Evolutionary conservation across 2,113 vertebrate species (phyloP), one percentile per base, ranked within the genome.

Genomic region (Asarcornis scutulata): DNA sequence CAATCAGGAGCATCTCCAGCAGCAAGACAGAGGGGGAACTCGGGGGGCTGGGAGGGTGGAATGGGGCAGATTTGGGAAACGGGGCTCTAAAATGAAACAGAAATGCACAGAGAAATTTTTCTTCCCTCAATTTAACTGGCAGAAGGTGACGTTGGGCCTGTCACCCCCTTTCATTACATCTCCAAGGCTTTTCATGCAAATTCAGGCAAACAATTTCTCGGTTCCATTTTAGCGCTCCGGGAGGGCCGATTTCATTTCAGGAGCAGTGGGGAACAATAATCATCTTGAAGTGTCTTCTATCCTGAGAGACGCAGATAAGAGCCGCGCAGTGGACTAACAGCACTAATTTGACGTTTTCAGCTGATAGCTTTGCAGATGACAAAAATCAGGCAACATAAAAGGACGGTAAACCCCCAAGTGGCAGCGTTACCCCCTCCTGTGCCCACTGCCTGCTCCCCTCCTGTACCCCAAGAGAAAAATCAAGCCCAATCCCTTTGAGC

Each of bases 261-360:
- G 95, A 98, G 94, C 96, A 72, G 52, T 89, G 74, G 93, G 91
- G 83, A 90, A 95, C 92, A 93, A 92, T 90, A 52, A 95, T 95
- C 84, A 96, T 97, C 95, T 87, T 94, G 93, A 97, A 97, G 96
- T 93, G 90, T 94, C 88, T 97, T 96, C 96, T 94, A 95, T 97
- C 94, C 97, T 97, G 97, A 94, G 97, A 97, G 95, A 87, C 27
- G 2, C 93, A 97, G 98, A 97, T 98, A 98, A 98, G 97, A 96
- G 93, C 95, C 36, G 64, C 5, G 4, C 94, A 94, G 92, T 83
- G 89, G 92, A 96, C 95, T 95, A 96, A 95, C 80, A 94, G 97
- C 89, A 73, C 97, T 97, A 97, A 97, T 97, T 95, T 94, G 94
- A 95, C 71, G 23, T 94, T 94, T 96, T 52, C 88, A 76, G 77